Percentiles rank a stretch among this genome's conserved stretches.
Evolutionary conservation across 2,888 invertebrate genomes (phyloP).

Genomic region (Drosophila neoperkinsi): DNA sequence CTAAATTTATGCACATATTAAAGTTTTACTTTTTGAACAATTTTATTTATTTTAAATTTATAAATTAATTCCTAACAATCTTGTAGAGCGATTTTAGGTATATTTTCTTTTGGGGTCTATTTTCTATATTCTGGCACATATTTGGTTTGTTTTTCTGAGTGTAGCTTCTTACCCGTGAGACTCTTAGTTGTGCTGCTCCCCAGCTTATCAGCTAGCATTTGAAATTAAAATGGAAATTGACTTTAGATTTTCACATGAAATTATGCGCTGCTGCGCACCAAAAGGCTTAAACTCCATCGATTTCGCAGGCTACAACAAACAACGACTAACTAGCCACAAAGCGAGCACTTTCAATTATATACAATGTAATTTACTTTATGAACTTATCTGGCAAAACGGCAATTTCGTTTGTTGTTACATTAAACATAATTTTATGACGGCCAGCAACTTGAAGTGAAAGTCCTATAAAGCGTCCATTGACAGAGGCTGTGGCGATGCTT

Average conservation of each 20-base stretch:
- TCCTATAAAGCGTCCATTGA: constrained; percentile 66
- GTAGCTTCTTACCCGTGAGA: not conserved
- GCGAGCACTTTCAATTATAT: constrained; percentile 81
- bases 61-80: not conserved
- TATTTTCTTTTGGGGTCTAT: not conserved
- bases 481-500: constrained; percentile 37
- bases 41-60: not conserved
- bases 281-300: constrained; percentile 40
- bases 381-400: constrained; percentile 83
- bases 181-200: constrained; percentile 2
- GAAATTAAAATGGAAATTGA: constrained; percentile 54
- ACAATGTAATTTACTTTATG: constrained; percentile 84
- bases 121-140: not conserved
- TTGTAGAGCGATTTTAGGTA: not conserved
- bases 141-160: not conserved
- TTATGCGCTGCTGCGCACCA: constrained; percentile 64
- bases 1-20: not conserved
- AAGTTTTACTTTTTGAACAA: not conserved
- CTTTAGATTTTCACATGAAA: constrained; percentile 52
- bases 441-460: constrained; percentile 57
- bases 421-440: constrained; percentile 84
- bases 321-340: constrained; percentile 17
- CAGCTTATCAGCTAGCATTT: constrained; percentile 35
- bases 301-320: constrained; percentile 17
- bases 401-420: constrained; percentile 83